Percentiles rank a stretch among this genome's conserved stretches.
Conservation (phyloP, 2,797 vertebrate genomes). For the Aphelocoma californica region DNA sequence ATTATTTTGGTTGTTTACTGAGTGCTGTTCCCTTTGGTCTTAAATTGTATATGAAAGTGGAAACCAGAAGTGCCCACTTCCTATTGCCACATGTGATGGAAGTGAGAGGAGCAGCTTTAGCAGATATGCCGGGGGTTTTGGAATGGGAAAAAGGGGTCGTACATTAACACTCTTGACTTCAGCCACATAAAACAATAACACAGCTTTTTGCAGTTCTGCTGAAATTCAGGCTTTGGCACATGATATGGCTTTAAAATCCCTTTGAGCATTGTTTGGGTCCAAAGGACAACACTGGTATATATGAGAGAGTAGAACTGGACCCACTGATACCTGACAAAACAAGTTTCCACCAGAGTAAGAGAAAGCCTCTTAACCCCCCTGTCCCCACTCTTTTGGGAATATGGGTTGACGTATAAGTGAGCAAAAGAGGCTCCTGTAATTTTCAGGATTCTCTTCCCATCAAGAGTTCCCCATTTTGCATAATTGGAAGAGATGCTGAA, state of each 20-base stretch:
- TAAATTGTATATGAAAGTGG: background rate
- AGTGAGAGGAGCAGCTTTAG: background rate
- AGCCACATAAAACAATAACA: background rate
- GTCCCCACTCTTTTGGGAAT: background rate
- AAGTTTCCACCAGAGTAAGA: background rate
- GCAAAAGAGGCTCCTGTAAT: background rate
- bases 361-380: background rate
- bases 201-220: background rate
- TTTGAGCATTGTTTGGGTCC: background rate
- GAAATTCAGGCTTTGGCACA: background rate
- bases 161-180: background rate
- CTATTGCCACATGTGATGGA: background rate
- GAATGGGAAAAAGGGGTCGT: background rate
- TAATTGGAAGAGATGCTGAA: background rate
- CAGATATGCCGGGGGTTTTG: background rate
- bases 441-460: background rate
- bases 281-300: background rate
- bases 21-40: slow-evolving; percentile 6
- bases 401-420: background rate
- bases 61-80: background rate
- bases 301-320: background rate
- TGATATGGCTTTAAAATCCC: background rate
- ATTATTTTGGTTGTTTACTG: slow-evolving; percentile 44
- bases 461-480: background rate
- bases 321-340: background rate